Evolutionary conservation across 2,113 vertebrate genomes (phyloP).

Genomic region (Dromiciops gliroides): DNA sequence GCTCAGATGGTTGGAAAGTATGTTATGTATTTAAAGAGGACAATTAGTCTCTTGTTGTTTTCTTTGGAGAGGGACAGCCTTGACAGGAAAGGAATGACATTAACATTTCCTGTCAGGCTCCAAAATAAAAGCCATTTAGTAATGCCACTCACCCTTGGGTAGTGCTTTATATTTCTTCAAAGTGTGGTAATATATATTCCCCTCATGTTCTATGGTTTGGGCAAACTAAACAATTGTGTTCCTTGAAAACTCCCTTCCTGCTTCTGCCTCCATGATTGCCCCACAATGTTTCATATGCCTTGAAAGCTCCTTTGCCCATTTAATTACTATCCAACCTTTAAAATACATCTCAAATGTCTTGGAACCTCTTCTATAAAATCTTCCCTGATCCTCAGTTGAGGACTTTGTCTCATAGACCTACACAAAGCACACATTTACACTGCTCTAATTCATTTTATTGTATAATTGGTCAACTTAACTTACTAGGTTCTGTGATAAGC

Average conservation of each 20-base stretch:
- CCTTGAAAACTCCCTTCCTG: not conserved
- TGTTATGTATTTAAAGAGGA: constrained; percentile 27
- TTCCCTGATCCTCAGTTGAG: not conserved
- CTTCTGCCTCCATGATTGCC: not conserved
- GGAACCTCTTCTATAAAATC: not conserved
- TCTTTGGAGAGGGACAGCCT: constrained; percentile 28
- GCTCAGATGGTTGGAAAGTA: constrained; percentile 37
- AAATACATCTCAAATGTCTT: not conserved
- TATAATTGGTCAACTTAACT: not conserved
- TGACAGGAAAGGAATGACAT: constrained; percentile 40
- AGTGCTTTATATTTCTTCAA: not conserved
- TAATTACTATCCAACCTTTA: not conserved
- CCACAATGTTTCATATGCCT: not conserved
- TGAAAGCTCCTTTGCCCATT: not conserved
- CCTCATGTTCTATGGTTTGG: not conserved
- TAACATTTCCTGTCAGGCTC: not conserved
- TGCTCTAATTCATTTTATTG: not conserved
- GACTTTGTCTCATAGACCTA: not conserved
- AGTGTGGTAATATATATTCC: not conserved
- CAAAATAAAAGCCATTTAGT: not conserved
- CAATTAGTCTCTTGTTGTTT: constrained; percentile 53
- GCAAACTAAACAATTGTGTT: not conserved
- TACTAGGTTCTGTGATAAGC: not conserved
- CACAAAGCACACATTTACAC: not conserved
- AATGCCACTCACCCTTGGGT: not conserved